A percentile compares a stretch with the other conserved stretches of the same genome.
Conservation (phyloP, 1,140 invertebrate species). For the Drosophila persimilis region DNA sequence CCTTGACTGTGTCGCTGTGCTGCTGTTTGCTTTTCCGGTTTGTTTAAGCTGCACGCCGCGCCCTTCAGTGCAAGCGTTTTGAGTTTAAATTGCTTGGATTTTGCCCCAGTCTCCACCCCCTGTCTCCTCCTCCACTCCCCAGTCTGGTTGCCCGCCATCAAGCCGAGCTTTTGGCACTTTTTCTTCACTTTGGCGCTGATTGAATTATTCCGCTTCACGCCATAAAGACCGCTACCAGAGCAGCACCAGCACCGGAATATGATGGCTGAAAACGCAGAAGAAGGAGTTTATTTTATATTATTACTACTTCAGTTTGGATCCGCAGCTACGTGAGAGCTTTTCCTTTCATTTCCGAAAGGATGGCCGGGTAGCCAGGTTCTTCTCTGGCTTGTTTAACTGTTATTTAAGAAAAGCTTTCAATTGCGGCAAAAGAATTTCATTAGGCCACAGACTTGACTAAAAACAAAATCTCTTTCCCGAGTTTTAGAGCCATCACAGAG, state of each 20-base stretch:
- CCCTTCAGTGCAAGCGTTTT: constrained; percentile 70
- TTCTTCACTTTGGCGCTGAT: constrained; percentile 65
- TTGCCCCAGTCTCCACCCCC: constrained; percentile 7
- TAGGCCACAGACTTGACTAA: constrained; percentile 19
- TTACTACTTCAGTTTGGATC: constrained; percentile 62
- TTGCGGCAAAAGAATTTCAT: constrained; percentile 27
- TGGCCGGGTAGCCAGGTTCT: constrained; percentile 16
- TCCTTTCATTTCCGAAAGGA: constrained; percentile 50
- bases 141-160: constrained; percentile 9
- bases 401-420: constrained; percentile 44
- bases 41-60: constrained; percentile 78
- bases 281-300: constrained; percentile 69
- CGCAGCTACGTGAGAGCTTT: constrained; percentile 61
- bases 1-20: constrained; percentile 75
- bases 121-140: not conserved
- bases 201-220: constrained; percentile 79
- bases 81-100: constrained; percentile 77
- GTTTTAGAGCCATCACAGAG: not conserved
- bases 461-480: constrained; percentile 20
- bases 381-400: constrained; percentile 30
- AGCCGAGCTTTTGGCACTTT: constrained; percentile 54
- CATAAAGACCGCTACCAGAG: constrained; percentile 47
- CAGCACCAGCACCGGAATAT: constrained; percentile 30
- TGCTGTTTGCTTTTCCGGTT: constrained; percentile 78
- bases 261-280: constrained; percentile 28